A percentile compares a stretch with the other conserved stretches of the same genome.
phyloP scores from a whole-genome alignment of 1,140 invertebrate genomes.

The Drosophila tsacasi region DNA sequence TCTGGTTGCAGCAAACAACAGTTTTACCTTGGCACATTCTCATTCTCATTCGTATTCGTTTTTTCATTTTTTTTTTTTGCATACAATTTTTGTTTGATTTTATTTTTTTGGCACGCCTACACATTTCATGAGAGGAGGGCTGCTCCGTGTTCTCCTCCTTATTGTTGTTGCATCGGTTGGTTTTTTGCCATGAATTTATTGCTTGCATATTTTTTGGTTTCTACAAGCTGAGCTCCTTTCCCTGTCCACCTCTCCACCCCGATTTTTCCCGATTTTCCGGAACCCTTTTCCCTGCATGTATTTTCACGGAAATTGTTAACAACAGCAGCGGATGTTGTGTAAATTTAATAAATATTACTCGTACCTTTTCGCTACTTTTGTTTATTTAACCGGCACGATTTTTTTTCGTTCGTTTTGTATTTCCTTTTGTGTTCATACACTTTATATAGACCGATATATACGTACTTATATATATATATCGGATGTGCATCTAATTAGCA shows the following conservation, averaged over 20 bases:
- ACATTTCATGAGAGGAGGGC: conserved; percentile 29
- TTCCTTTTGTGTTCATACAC: not conserved
- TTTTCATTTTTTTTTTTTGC: conserved; percentile 41
- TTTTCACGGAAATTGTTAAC: conserved; percentile 75
- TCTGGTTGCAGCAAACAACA: not conserved
- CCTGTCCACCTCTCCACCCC: not conserved
- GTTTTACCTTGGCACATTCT: conserved; percentile 19
- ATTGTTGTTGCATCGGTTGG: conserved; percentile 50
- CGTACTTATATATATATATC: not conserved
- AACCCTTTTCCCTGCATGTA: not conserved
- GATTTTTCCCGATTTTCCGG: not conserved
- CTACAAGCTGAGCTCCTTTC: conserved; percentile 29
- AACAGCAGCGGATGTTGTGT: conserved; percentile 77
- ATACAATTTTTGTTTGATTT: conserved; percentile 67
- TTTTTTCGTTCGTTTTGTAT: not conserved
- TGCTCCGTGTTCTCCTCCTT: conserved; percentile 5
- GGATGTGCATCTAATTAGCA: conserved; percentile 64
- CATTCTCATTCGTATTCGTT: conserved; percentile 26
- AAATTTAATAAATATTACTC: conserved; percentile 75
- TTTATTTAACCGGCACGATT: conserved; percentile 63
- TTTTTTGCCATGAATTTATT: conserved; percentile 77
- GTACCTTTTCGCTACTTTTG: conserved; percentile 60
- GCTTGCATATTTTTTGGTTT: conserved; percentile 71
- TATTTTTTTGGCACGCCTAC: conserved; percentile 75
- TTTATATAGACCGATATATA: not conserved